Evolutionary conservation across 2,888 invertebrate genomes (phyloP), one percentile per base, ranked within the genome.

Genomic region (Hemithea aestivaria): DNA sequence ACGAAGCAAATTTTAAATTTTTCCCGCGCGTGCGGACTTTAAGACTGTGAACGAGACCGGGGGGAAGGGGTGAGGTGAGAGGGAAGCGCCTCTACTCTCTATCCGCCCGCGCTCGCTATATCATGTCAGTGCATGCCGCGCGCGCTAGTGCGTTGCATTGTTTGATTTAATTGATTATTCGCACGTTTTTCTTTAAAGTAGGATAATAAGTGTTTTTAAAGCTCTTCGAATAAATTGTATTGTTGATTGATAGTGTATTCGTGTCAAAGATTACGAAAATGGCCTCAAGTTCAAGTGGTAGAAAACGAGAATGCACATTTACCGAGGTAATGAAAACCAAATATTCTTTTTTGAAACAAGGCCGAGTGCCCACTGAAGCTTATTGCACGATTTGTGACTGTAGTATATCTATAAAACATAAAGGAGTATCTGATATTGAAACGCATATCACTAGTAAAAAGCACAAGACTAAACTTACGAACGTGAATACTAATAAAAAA

Each of bases 401-500:
- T 11, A 31, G 6, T 31, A 6, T 31, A 31, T 31, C 30, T 22
- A 31, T 32, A 23, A 32, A 32, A 32, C 32, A n/a, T n/a, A 32
- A 24, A 32, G 32, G 32, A 6, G 9, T 16, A 16, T 10, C 32
- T 32, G 24, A 32, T 24, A 32, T 32, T 32, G 34, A 34, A 34
- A 34, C 34, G 8, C 34, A 27, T 34, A 7, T 27, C 34, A 34
- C 16, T 27, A 34, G 34, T 34, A 34, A 34, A 20, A 34, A 34
- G 27, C 34, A 34, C 34, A 34, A 34, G 34, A 34, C 34, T 35
- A 22, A 22, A 35, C 34, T 35, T 35, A 35, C 34, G 22, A 35
- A 20, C 27, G 34, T 27, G 7, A 27, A 27, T 35, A 35, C 34
- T 35, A 22, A 34, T 34, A 34, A 11, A 34, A 34, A 34, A 35